A percentile compares a stretch with the other conserved stretches of the same genome.
Conservation (phyloP, 1,140 invertebrate genomes). For the Battus philenor region DNA sequence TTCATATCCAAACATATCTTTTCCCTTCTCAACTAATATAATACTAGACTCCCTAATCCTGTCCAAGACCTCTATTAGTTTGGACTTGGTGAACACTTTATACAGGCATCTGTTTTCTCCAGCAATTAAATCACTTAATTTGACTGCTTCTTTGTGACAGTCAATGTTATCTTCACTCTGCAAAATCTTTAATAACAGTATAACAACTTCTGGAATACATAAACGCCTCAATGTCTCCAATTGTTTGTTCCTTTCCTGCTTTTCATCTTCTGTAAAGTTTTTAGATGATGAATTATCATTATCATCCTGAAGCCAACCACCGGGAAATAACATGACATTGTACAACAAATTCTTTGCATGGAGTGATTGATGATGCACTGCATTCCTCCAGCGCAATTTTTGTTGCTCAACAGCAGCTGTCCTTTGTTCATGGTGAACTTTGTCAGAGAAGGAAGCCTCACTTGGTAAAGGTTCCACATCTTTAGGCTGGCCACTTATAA, state of each 20-base stretch:
- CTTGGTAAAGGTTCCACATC: constrained; percentile 76
- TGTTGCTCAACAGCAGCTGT: constrained; percentile 86
- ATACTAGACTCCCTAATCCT: constrained; percentile 88
- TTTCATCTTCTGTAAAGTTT: constrained; percentile 69
- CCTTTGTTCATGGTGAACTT: constrained; percentile 90
- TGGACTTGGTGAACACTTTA: constrained; percentile 86
- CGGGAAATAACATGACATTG: constrained; percentile 92
- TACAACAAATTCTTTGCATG: constrained; percentile 86
- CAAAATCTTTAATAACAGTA: constrained; percentile 88
- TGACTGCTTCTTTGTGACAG: constrained; percentile 86
- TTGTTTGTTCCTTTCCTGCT: constrained; percentile 77
- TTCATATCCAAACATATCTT: constrained; percentile 83
- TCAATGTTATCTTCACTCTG: constrained; percentile 85
- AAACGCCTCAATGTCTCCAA: constrained; percentile 85
- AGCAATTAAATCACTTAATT: constrained; percentile 87
- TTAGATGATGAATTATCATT: constrained; percentile 61
- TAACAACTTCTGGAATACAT: constrained; percentile 89
- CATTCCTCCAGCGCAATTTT: constrained; percentile 84
- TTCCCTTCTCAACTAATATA: constrained; percentile 81
- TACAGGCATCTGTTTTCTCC: constrained; percentile 88
- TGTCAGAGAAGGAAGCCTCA: constrained; percentile 88
- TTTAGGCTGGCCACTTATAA: constrained; percentile 86
- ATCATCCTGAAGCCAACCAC: constrained; percentile 92
- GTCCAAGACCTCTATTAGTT: constrained; percentile 84
- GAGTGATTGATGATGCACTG: constrained; percentile 56